Evolutionary conservation across 1,140 invertebrate genomes (phyloP).

Genomic region (Belonocnema kinseyi): DNA sequence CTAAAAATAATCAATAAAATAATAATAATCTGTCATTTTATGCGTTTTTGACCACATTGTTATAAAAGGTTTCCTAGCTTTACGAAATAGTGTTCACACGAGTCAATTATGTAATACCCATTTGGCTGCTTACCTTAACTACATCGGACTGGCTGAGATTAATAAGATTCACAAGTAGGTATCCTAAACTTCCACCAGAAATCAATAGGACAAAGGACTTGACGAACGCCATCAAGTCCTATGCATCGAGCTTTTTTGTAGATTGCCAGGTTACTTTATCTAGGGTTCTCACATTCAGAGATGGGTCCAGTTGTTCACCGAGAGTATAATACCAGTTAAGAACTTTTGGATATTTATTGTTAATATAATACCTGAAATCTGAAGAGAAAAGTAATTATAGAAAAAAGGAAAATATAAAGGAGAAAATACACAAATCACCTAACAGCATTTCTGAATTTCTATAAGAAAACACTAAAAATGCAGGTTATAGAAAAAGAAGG

Average conservation of each 20-base stretch:
- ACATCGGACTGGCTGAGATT: slow-evolving; percentile 4
- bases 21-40: too few relatives aligned
- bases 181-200: slow-evolving; percentile 44
- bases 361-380: slow-evolving; percentile 68
- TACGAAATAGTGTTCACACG: too few relatives aligned
- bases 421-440: too few relatives aligned
- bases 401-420: not conserved
- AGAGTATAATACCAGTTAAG: slow-evolving; percentile 66
- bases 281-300: slow-evolving; percentile 38
- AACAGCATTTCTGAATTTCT: too few relatives aligned
- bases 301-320: slow-evolving; percentile 55
- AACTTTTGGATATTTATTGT: slow-evolving; percentile 57
- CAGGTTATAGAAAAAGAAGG: too few relatives aligned
- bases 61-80: too few relatives aligned
- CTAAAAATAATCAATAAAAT: too few relatives aligned
- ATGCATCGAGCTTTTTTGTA: slow-evolving; percentile 51
- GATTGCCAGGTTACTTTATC: slow-evolving; percentile 61
- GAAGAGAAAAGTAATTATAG: slow-evolving; percentile 42
- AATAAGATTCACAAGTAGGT: slow-evolving; percentile 15
- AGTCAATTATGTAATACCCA: not conserved
- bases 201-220: slow-evolving; percentile 34
- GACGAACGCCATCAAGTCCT: slow-evolving; percentile 54
- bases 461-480: too few relatives aligned
- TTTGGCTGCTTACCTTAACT: not conserved
- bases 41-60: too few relatives aligned